Conservation (phyloP, 2,113 vertebrate species). For the Erythrocebus patas region DNA sequence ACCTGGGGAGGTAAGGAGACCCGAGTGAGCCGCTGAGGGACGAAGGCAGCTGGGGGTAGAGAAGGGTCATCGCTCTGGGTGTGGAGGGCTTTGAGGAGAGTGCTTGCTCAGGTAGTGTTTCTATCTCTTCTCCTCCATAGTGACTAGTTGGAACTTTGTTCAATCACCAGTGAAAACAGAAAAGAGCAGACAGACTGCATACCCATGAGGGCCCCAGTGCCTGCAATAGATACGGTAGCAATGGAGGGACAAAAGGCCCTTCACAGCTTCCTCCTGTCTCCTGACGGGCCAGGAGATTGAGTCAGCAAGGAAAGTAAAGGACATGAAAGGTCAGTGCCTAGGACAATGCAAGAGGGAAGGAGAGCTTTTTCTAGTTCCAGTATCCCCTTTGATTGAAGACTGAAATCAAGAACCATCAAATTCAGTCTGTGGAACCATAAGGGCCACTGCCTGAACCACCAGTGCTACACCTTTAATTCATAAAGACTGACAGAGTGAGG, state of each 20-base stretch:
- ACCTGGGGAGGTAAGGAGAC: too few species aligned
- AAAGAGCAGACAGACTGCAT: not conserved
- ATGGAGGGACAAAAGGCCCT: too few species aligned
- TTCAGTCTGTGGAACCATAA: too few species aligned
- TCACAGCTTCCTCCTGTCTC: not conserved
- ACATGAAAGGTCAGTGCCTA: not conserved
- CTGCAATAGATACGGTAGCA: too few species aligned
- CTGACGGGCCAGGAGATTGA: too few species aligned
- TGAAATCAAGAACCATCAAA: not conserved
- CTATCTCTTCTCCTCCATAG: not conserved
- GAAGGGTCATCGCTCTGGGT: not conserved
- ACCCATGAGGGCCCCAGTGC: not conserved
- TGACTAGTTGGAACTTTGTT: not conserved
- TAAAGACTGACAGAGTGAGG: too few species aligned
- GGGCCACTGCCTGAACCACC: not conserved
- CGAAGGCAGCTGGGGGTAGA: not conserved
- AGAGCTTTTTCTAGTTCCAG: too few species aligned
- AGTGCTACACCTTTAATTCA: not conserved
- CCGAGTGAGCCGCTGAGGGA: not conserved
- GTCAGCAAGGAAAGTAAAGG: not conserved
- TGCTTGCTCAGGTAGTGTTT: not conserved
- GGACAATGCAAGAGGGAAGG: not conserved
- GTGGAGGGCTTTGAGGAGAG: not conserved
- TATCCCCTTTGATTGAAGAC: not conserved
- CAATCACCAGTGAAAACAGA: not conserved